A percentile compares a stretch with the other conserved stretches of the same genome.
phyloP scores from a whole-genome alignment of 2,888 invertebrate genomes.

The Agrotis clavis region DNA sequence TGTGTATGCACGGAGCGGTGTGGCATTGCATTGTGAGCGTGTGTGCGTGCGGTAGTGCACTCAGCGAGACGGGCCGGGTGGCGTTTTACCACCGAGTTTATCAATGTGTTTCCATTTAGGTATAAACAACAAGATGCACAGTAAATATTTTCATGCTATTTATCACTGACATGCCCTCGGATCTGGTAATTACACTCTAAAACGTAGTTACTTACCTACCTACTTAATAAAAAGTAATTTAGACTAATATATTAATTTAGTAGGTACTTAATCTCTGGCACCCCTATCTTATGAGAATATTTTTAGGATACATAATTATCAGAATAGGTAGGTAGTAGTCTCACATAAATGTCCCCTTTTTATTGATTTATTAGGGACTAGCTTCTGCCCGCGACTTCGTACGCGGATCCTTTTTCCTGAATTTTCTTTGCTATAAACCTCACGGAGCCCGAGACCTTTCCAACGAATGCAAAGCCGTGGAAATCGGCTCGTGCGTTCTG shows the following conservation, averaged over 20 bases:
- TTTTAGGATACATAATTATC: no score
- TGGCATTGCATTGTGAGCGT: constrained; percentile 67
- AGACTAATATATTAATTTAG: not conserved
- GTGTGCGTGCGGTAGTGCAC: constrained; percentile 68
- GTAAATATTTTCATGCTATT: constrained; percentile 33
- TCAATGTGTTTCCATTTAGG: constrained; percentile 46
- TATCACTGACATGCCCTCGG: constrained; percentile 19
- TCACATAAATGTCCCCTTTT: no score
- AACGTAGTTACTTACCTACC: constrained; percentile 4
- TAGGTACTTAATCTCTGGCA: constrained; percentile 5
- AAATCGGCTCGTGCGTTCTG: no score
- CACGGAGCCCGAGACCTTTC: no score
- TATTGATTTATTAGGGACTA: no score
- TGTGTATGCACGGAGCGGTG: constrained; percentile 69
- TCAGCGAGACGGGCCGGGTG: constrained; percentile 56
- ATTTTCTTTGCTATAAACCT: no score
- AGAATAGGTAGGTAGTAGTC: no score
- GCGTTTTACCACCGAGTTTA: constrained; percentile 54
- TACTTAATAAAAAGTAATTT: not conserved
- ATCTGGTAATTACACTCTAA: constrained; percentile 18
- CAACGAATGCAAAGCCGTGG: no score
- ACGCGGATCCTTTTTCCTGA: no score
- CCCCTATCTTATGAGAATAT: not conserved
- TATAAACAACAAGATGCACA: constrained; percentile 30
- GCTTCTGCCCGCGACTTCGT: no score